Conservation (phyloP, 2,888 invertebrate species). For the Protodeltote pygarga region DNA sequence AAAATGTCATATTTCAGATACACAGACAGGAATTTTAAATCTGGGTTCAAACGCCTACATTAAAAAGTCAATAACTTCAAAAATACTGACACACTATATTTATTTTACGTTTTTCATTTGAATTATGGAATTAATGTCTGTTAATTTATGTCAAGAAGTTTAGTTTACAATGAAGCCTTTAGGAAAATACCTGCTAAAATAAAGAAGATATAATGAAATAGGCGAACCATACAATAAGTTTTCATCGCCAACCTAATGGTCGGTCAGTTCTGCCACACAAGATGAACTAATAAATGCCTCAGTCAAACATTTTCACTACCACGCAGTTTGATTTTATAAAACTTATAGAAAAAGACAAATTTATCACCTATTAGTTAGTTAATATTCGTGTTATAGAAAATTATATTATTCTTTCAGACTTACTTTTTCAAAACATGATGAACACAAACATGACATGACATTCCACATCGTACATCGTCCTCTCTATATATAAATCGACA, state of each 20-base stretch:
- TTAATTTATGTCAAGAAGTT: constrained; percentile 31
- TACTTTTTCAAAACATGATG: no score
- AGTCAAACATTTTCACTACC: constrained; percentile 35
- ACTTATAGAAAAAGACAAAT: background rate
- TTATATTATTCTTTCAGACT: no score
- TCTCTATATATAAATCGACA: constrained; percentile 39
- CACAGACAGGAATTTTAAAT: constrained; percentile 2
- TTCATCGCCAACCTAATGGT: constrained; percentile 39
- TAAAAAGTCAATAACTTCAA: constrained; percentile 25
- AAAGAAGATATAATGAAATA: constrained; percentile 29
- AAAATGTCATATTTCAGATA: constrained; percentile 2
- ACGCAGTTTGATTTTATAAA: constrained; percentile 27
- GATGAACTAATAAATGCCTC: constrained; percentile 44
- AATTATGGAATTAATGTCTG: constrained; percentile 19
- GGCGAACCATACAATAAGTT: constrained; percentile 31
- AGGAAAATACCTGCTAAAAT: constrained; percentile 23
- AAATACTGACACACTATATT: constrained; percentile 1
- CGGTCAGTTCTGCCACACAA: constrained; percentile 42
- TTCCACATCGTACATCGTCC: constrained; percentile 30
- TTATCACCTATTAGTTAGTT: background rate
- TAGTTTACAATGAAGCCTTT: constrained; percentile 21
- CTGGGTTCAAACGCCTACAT: constrained; percentile 5
- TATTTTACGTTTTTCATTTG: constrained; percentile 23
- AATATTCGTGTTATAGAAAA: no score
- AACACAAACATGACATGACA: constrained; percentile 2